Base-by-base conservation (phyloP, 2,113 vertebrate genomes). In the Plecotus auritus region DNA sequence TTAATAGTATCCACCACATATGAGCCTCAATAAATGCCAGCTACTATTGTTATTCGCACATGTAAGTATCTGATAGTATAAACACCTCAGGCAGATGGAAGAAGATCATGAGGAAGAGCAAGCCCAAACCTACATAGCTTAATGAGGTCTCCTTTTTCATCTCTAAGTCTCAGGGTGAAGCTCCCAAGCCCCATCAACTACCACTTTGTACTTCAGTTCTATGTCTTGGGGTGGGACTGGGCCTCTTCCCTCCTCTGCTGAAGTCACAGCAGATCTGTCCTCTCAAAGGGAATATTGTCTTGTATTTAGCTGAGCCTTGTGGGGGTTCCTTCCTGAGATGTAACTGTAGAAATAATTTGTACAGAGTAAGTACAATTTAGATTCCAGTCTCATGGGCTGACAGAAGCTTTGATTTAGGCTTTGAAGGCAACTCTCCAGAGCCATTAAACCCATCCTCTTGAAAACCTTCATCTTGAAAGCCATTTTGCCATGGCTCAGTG, bases 141-240 rank as follows among this genome's bases (percentile, higher is more conserved):
- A 83, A 32, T 54, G 30, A 77, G 2, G 20, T 30, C 26, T 80
- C 28, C n/a, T 51, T 74, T 74, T 9, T 1, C 17, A 13, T 28
- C 40, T 20, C 12, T 11, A 18, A 4, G 28, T 61, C 73, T 78
- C 40, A 9, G 40, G 37, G 32, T 2, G 2, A 54, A 85, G 10
- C 20, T 80, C 54, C 5, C 32, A 13, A 8, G 1, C 3, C 2
- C 9, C 7, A 40, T 9, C 1, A 1, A 23, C 13, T 30, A 61
- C 35, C 2, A 17, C 5, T 51, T 83, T 18, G 9, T 32, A 35
- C 26, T 28, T 93, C 30, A 14, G 8, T 28, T 54, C 16, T 54
- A 8, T 40, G 32, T 54, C 42, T 14, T 51, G 6, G 16, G 13
- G 10, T 66, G 30, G 14, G 17, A n/a, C 7, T 1, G 9, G n/a